These are phyloP conservation scores for Tinea pellionella DNA, from an alignment of 2,888 invertebrate genomes.

Conservation along the genomic window DNA sequence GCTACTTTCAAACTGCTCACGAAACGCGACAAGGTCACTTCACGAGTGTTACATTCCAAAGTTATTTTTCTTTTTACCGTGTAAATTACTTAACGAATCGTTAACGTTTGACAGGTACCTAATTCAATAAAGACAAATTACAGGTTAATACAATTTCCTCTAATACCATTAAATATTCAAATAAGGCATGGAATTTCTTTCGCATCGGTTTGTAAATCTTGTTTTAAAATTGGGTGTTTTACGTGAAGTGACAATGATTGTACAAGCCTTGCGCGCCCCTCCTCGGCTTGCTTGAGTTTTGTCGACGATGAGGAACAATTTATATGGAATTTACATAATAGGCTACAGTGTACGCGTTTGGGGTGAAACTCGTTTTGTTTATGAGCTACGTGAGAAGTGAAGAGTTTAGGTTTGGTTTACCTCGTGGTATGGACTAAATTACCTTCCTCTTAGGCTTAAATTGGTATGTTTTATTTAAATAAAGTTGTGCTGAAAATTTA, in stretches of 20 bases:
- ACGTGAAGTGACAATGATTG: neutral
- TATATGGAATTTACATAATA: neutral
- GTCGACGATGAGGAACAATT: neutral
- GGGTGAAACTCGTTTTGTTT: slow-evolving; percentile 3
- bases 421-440: neutral
- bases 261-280: neutral
- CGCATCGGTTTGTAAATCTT: neutral
- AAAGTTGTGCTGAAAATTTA: too few species aligned
- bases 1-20: too few species aligned
- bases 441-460: too few species aligned
- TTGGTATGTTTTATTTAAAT: too few species aligned
- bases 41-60: too few species aligned
- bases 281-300: neutral
- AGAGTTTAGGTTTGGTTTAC: neutral
- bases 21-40: too few species aligned
- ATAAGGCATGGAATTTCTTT: neutral
- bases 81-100: slow-evolving; percentile 3
- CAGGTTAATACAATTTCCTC: neutral
- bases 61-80: neutral
- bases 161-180: slow-evolving; percentile 1
- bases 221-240: neutral
- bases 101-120: neutral
- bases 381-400: slow-evolving; percentile 1
- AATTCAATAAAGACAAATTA: neutral
- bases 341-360: neutral